Base-by-base conservation (phyloP, 2,113 vertebrate species). In the Lichenostomus cassidix region DNA sequence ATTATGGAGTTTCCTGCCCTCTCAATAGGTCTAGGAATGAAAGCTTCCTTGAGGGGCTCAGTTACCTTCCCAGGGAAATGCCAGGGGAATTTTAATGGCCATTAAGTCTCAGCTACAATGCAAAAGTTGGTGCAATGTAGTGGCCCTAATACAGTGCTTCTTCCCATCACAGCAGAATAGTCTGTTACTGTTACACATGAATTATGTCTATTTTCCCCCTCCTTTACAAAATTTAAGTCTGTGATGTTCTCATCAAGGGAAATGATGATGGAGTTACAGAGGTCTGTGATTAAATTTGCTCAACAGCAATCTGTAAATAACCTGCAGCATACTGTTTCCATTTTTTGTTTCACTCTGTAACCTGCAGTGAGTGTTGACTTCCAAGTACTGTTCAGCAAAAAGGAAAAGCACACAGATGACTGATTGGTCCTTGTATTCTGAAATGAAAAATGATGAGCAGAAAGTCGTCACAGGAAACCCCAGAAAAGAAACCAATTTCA, bases 221-320 rank as follows among this genome's bases (percentile, higher is more conserved):
- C 77, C 87, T 98, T 97, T 96, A 94, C 92, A 97, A 97, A 97
- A 98, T 97, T 96, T 97, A 95, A 96, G 96, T 90, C 96, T 97
- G 83, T 85, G 94, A 97, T 96, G 85, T 94, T 97, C 97, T 98
- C 91, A 83, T 97, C 97, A 97, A 96, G 97, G 92, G 97, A 97
- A 97, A 97, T 92, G 74, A 96, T 97, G 97, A 97, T 95, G 85
- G 95, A 97, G 90, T 97, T 97, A 96, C 94, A 97, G 93, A 92
- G 87, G 15, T 80, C 74, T 80, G 80, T 98, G 97, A 97, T 98
- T 98, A 98, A 97, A 98, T 98, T 97, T 97, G 68, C 94, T 96
- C 74, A 17, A 89, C 93, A 97, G 97, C 92, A 97, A 97, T 94
- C 94, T 75, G 82, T 96, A 97, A 98, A 98, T 97, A 98, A 96